Evolutionary conservation across 2,113 vertebrate species (phyloP).

Genomic region (Lethenteron reissneri): DNA sequence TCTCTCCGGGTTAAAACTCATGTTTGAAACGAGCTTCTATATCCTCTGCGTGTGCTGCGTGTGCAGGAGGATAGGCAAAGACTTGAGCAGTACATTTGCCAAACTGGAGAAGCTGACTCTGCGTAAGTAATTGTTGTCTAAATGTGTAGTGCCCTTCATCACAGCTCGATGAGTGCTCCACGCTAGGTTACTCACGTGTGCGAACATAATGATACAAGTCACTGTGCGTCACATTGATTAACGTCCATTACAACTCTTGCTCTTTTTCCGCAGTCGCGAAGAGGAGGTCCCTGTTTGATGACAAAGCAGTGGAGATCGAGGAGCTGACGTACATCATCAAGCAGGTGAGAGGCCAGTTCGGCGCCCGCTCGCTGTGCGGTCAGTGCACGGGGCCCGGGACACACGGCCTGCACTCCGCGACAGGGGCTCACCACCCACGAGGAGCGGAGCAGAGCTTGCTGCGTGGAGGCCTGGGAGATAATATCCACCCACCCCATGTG

Average conservation of each 20-base stretch:
- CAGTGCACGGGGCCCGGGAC: too few relatives aligned
- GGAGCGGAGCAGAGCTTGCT: too few relatives aligned
- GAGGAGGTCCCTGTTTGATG: slow-evolving; percentile 65
- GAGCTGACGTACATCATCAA: slow-evolving; percentile 78
- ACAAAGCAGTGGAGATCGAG: slow-evolving; percentile 67
- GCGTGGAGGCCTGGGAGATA: too few relatives aligned
- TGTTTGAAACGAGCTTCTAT: too few relatives aligned
- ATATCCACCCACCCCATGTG: too few relatives aligned
- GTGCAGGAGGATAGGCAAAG: slow-evolving; percentile 61
- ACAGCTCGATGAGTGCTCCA: too few relatives aligned
- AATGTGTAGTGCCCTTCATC: background rate
- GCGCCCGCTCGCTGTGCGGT: too few relatives aligned
- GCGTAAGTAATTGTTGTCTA: slow-evolving; percentile 32
- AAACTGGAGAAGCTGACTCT: slow-evolving; percentile 80
- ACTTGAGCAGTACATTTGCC: slow-evolving; percentile 73
- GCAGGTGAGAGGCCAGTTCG: slow-evolving; percentile 25
- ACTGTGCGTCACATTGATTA: background rate
- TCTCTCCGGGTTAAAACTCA: too few relatives aligned
- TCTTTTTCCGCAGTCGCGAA: slow-evolving; percentile 45
- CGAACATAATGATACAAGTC: background rate
- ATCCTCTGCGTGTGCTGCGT: background rate
- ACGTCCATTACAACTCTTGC: background rate
- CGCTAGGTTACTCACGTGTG: too few relatives aligned
- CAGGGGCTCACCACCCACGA: too few relatives aligned
- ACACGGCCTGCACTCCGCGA: too few relatives aligned